Base-by-base conservation (phyloP, 2,888 invertebrate species). In the Tubulanus polymorphus region DNA sequence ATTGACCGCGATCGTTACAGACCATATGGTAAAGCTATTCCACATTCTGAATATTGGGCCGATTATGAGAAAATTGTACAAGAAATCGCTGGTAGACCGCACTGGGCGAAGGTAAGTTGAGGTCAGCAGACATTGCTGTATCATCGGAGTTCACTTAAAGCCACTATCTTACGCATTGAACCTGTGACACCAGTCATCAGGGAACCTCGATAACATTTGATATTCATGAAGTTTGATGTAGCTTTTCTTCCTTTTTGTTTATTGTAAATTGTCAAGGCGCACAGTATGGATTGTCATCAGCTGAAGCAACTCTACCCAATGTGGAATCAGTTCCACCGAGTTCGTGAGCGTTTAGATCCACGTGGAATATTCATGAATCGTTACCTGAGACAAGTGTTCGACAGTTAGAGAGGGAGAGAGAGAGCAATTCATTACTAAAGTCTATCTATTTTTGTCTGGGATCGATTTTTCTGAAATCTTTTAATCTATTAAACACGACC, bases 81-180 rank as follows among this genome's bases (percentile, higher is more conserved):
- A 23, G 61, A 69, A 51, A 61, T 63, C 51, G 74, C 70, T 12
- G 79, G 78, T n/a, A 56, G 78, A 55, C 78, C 79, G 1, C 79
- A 79, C 63, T 79, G 78, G 79, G 78, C 78, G 15, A 79, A 78
- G 64, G 73, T 63, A 51, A 23, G 51, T 12, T 35, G 49, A 25
- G 60, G 61, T 60, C 15, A 28, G 51, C 37, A 12, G 25, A 25
- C 18, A 1, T 2, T 49, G 26, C 18, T 12, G 18, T 46, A 46
- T 12, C 12, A 20, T n/a, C 10, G 10, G 46, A 12, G 10, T 46
- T 10, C 20, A n/a, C 12, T n/a, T 15, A 46, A 46, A 46, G 3
- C 35, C 50, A 2, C 15, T 32, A 50, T 41, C 18, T 27, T n/a
- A 23, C 26, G n/a, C 6, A 47, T 25, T n/a, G n/a, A n/a, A n/a